Percentiles rank a stretch among this genome's conserved stretches.
Evolutionary conservation across 2,797 vertebrate species (phyloP).

Genomic region (Sarcophilus harrisii): DNA sequence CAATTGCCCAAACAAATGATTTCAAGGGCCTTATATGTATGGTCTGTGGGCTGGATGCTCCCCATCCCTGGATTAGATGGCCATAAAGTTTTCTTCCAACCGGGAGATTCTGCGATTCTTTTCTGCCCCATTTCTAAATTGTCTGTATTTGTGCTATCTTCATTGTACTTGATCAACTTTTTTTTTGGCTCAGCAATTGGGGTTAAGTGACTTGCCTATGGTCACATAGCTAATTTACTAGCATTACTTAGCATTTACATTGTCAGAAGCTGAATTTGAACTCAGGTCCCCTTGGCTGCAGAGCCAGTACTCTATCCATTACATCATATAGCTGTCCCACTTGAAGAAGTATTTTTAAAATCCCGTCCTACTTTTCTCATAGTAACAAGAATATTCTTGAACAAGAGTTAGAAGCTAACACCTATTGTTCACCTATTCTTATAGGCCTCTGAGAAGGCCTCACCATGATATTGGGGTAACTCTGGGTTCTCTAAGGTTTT

Average conservation of each 20-base stretch:
- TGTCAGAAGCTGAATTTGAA: too few species aligned
- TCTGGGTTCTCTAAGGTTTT: background rate
- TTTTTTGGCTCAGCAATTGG: too few species aligned
- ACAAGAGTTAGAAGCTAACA: slow-evolving; percentile 50
- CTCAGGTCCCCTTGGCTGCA: too few species aligned
- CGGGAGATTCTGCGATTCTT: background rate
- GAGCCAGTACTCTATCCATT: too few species aligned
- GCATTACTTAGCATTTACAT: too few species aligned
- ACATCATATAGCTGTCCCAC: too few species aligned
- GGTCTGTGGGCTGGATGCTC: too few species aligned
- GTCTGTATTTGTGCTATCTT: background rate
- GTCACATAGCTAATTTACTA: too few species aligned
- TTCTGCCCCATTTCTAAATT: background rate
- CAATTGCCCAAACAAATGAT: too few species aligned
- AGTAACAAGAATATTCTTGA: slow-evolving; percentile 54
- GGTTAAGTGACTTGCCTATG: too few species aligned
- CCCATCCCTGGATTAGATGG: background rate
- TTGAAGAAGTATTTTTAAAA: background rate
- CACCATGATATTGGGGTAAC: background rate
- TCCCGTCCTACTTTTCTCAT: background rate
- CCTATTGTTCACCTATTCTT: background rate
- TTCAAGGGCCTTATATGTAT: too few species aligned
- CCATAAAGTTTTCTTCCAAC: background rate
- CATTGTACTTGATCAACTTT: background rate
- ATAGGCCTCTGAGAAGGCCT: background rate